A percentile compares a stretch with the other conserved stretches of the same genome.
Conservation (phyloP, 2,113 vertebrate species). For the Dascyllus trimaculatus region DNA sequence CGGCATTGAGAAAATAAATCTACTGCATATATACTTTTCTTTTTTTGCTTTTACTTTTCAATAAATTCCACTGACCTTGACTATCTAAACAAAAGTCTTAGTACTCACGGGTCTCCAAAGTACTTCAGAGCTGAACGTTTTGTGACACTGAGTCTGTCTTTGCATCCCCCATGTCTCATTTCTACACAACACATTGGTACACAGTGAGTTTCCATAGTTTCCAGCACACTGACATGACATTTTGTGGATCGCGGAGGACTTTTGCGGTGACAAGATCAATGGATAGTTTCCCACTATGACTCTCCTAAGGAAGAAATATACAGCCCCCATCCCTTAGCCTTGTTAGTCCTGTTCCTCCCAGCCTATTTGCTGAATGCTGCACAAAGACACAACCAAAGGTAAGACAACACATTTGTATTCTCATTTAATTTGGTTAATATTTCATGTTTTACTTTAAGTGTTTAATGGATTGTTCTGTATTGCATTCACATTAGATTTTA, state of each 20-base stretch:
- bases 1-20: not conserved
- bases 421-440: slow-evolving; percentile 12
- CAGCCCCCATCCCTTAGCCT: not conserved
- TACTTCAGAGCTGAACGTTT: slow-evolving; percentile 1
- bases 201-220: not conserved
- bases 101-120: not conserved
- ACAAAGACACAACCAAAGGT: not conserved
- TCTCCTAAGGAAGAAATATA: not conserved
- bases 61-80: slow-evolving; percentile 5
- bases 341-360: not conserved
- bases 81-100: slow-evolving; percentile 1
- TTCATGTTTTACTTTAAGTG: slow-evolving; percentile 7
- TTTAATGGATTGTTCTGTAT: slow-evolving; percentile 15
- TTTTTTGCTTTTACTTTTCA: not conserved
- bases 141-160: not conserved
- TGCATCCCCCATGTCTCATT: too few species aligned
- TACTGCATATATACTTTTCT: not conserved
- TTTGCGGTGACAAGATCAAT: not conserved
- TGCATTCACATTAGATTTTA: slow-evolving; percentile 12
- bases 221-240: not conserved
- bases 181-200: not conserved
- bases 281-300: not conserved
- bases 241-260: too few species aligned
- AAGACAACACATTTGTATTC: not conserved
- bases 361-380: not conserved